Evolutionary conservation across 23 tunicate genomes (phyloP).

Genomic region (Clavelina lepadiformis): DNA sequence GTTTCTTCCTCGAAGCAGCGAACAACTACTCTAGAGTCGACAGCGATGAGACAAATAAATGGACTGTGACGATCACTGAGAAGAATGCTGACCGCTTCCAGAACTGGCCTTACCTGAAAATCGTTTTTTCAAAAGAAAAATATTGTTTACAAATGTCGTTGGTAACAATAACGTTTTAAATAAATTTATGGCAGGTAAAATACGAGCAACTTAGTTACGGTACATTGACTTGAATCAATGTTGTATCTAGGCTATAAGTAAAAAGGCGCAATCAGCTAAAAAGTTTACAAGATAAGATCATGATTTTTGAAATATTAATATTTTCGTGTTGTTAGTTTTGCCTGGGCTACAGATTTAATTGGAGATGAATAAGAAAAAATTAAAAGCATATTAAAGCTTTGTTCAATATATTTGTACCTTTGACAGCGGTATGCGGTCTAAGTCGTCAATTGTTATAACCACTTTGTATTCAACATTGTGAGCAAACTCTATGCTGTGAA

Average conservation of each 20-base stretch:
- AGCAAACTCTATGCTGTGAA: conserved; percentile 27
- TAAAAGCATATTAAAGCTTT: too few species aligned
- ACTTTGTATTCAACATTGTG: conserved; percentile 44
- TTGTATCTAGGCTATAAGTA: too few species aligned
- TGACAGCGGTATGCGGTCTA: conserved; percentile 49
- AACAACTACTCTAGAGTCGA: conserved; percentile 58
- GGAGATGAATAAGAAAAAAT: too few species aligned
- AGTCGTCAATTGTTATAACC: conserved; percentile 57
- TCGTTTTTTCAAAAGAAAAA: background rate
- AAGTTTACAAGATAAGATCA: too few species aligned
- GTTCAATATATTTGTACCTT: too few species aligned
- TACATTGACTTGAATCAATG: too few species aligned
- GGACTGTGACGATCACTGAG: conserved; percentile 67
- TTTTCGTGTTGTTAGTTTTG: too few species aligned
- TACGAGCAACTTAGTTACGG: too few species aligned
- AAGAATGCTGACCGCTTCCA: conserved; percentile 72
- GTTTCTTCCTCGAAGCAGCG: conserved; percentile 51
- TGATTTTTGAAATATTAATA: too few species aligned
- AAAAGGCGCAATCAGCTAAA: too few species aligned
- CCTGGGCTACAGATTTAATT: too few species aligned
- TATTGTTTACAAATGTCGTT: background rate
- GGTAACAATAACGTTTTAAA: background rate
- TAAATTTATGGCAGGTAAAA: too few species aligned
- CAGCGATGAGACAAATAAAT: conserved; percentile 66
- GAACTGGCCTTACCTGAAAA: conserved; percentile 48